Base-by-base conservation (phyloP, 2,113 vertebrate species). In the Rostratula benghalensis region DNA sequence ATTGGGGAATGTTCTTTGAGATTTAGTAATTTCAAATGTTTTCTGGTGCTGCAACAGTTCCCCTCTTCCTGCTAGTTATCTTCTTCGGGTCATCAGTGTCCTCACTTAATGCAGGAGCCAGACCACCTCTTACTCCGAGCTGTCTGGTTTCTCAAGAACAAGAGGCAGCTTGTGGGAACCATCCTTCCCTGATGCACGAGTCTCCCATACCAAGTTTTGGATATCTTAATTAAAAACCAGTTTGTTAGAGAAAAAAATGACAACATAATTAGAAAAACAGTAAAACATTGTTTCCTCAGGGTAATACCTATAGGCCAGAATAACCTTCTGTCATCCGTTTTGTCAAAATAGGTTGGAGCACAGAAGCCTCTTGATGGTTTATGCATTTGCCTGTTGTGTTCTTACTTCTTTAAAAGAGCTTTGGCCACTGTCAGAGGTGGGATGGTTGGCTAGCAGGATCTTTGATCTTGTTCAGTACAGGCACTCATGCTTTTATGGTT, bases 281-380 rank as follows among this genome's bases (percentile, higher is more conserved):
- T 73, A 87, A 95, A 95, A 94, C 93, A 89, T 78, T 2, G 0
- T 95, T 93, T 94, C 95, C 92, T 95, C 82, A 56, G 94, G 93
- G 95, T 95, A 96, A 93, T 80, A 73, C 63, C 94, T 3, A 0
- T 50, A 80, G 87, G 93, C 78, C 1, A 1, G 10, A 59, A 27
- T 85, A 93, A 90, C 82, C 84, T 94, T 95, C 93, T 95, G 78
- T 94, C 68, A 87, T 87, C 64, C 61, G 13, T 81, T 94, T 94
- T 84, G 71, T 89, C 89, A 77, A 63, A 54, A 30, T 48, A 89
- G 57, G 61, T 93, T 83, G 59, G 41, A 85, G 70, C 3, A 2
- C 20, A 60, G 87, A 82, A 91, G n/a, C 45, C 65, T 89, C 73
- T 64, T 75, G 60, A 60, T 90, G 90, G 89, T 95, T 89, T 84